Percentiles rank a stretch among this genome's conserved stretches.
phyloP scores from a whole-genome alignment of 2,888 invertebrate genomes.

The Helobdella robusta region DNA sequence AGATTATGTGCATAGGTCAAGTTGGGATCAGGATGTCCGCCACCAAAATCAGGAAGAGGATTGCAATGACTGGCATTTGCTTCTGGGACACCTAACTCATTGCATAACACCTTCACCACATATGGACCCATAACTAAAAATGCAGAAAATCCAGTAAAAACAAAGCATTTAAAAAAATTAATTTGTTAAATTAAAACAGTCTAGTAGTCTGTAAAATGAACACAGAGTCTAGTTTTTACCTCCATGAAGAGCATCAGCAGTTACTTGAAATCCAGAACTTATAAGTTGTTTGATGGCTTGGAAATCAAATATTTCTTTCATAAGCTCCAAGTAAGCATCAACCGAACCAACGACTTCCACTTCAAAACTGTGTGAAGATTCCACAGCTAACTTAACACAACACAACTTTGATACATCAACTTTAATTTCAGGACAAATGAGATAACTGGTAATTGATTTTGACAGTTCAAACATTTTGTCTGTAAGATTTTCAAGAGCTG shows the following conservation, averaged over 20 bases:
- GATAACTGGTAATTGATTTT: conserved; percentile 68
- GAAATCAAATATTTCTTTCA: conserved; percentile 97
- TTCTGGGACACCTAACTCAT: conserved; percentile 69
- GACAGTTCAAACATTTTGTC: conserved; percentile 75
- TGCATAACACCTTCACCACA: conserved; percentile 73
- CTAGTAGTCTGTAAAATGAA: too few relatives aligned
- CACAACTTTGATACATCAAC: conserved; percentile 60
- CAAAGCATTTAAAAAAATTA: too few relatives aligned
- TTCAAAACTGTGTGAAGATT: conserved; percentile 39
- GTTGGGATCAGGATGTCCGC: conserved; percentile 90
- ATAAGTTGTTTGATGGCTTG: conserved; percentile 60
- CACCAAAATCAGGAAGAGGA: conserved; percentile 88
- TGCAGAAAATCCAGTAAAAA: not conserved
- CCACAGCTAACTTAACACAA: conserved; percentile 58
- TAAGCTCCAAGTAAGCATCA: conserved; percentile 72
- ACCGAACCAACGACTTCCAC: conserved; percentile 78
- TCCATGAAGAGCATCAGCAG: conserved; percentile 89
- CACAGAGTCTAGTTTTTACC: too few relatives aligned
- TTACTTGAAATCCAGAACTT: conserved; percentile 61
- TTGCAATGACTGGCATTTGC: conserved; percentile 65
- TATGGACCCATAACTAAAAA: conserved; percentile 86
- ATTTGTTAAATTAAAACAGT: too few relatives aligned
- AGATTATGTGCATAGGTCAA: conserved; percentile 75
- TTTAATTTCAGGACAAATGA: conserved; percentile 66
- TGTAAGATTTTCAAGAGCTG: conserved; percentile 83